phyloP scores from a whole-genome alignment of 2,888 invertebrate species.

The Xestoiulus laeticollis region DNA sequence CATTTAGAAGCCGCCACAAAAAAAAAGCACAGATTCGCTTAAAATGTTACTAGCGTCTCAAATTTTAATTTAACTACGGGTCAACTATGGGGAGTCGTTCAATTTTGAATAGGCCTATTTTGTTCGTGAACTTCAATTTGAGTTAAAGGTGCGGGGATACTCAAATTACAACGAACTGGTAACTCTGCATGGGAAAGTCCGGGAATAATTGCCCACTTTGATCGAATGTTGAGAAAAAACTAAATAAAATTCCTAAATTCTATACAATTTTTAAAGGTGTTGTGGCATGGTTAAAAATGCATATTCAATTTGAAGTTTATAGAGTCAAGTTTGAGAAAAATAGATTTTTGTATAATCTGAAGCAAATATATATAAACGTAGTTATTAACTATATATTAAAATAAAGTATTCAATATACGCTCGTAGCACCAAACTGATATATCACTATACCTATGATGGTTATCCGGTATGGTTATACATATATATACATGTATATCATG shows the following conservation, averaged over 20 bases:
- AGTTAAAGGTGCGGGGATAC: not conserved
- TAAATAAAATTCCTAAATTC: not conserved
- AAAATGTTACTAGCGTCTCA: not conserved
- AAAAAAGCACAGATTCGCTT: not conserved
- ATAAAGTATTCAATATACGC: no score
- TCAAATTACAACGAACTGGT: not conserved
- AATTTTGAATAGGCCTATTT: not conserved
- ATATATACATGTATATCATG: no score
- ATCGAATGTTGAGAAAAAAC: not conserved
- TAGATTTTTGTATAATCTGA: no score
- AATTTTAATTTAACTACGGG: conserved; percentile 5
- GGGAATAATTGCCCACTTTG: not conserved
- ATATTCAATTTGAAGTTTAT: no score
- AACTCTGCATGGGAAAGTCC: conserved; percentile 5
- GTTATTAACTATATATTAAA: no score
- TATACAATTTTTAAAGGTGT: no score
- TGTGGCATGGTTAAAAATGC: no score
- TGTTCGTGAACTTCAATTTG: conserved; percentile 11
- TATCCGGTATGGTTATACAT: no score
- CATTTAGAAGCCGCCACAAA: not conserved
- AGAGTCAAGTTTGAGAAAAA: no score
- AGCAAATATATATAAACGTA: no score
- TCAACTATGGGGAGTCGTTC: not conserved
- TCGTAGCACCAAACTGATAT: no score
- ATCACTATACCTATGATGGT: no score